These are phyloP conservation scores for Crocidura indochinensis DNA, from an alignment of 2,797 vertebrate genomes.

Conservation along the genomic window DNA sequence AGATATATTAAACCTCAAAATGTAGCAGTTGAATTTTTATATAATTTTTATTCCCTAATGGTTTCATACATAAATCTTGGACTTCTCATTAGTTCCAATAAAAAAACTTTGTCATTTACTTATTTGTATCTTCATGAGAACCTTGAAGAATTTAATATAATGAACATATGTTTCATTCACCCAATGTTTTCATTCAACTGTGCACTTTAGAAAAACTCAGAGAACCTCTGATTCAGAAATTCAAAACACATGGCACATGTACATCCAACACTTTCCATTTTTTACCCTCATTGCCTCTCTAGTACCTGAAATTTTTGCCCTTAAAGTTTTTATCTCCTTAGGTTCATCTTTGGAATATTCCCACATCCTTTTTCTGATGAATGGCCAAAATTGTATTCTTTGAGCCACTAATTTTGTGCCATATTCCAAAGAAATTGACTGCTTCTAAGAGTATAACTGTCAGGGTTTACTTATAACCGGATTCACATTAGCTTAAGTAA, in stretches of 20 bases:
- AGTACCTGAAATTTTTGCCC: background rate
- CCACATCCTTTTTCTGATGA: constrained; percentile 24
- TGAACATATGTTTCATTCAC: constrained; percentile 60
- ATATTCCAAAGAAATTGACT: background rate
- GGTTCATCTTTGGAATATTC: constrained; percentile 3
- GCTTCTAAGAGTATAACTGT: background rate
- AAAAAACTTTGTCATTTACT: constrained; percentile 48
- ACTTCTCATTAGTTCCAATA: constrained; percentile 46
- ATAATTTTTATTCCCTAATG: constrained; percentile 63
- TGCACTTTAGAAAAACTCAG: constrained; percentile 16
- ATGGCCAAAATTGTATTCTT: constrained; percentile 19
- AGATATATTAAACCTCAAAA: constrained; percentile 68
- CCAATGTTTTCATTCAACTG: constrained; percentile 37
- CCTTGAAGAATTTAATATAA: constrained; percentile 62
- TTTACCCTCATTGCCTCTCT: background rate
- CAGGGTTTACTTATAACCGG: background rate
- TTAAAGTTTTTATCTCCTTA: background rate
- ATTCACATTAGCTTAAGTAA: background rate
- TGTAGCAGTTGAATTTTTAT: constrained; percentile 46
- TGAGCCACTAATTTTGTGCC: constrained; percentile 11
- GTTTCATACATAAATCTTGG: constrained; percentile 71
- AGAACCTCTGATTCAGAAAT: constrained; percentile 35
- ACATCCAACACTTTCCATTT: background rate
- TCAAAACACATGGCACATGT: background rate
- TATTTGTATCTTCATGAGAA: constrained; percentile 47